A percentile compares a stretch with the other conserved stretches of the same genome.
Evolutionary conservation across 2,113 vertebrate species (phyloP).

Genomic region (Thunnus thynnus): DNA sequence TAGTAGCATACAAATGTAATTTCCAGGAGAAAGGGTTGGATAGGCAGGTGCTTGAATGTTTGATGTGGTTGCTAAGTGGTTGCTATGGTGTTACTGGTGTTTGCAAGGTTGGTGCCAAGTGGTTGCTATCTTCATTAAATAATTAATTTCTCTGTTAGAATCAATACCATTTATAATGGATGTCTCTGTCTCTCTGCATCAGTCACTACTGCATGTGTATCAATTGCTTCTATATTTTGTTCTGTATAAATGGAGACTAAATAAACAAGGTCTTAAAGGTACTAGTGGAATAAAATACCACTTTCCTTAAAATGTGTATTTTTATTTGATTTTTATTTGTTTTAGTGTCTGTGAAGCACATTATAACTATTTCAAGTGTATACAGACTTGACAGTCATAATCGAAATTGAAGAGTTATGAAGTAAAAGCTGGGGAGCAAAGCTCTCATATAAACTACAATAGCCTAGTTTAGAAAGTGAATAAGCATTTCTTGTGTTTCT

Average conservation of each 20-base stretch:
- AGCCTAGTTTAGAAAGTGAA: not conserved
- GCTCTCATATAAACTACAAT: too few relatives aligned
- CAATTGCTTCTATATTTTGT: not conserved
- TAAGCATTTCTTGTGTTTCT: too few relatives aligned
- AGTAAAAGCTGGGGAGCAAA: not conserved
- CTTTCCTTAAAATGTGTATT: too few relatives aligned
- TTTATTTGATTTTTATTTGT: too few relatives aligned
- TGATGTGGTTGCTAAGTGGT: not conserved
- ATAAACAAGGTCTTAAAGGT: too few relatives aligned
- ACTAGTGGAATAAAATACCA: too few relatives aligned
- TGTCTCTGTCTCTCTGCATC: not conserved
- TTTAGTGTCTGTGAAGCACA: too few relatives aligned
- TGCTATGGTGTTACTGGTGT: conserved; percentile 17
- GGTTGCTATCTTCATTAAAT: conserved; percentile 11
- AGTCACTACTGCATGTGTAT: not conserved
- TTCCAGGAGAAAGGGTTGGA: not conserved
- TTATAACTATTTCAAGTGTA: too few relatives aligned
- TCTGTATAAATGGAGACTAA: not conserved
- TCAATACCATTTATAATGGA: conserved; percentile 27
- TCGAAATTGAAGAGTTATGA: not conserved
- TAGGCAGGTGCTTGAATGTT: not conserved
- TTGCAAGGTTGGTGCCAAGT: not conserved
- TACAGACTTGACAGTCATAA: too few relatives aligned
- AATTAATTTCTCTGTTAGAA: conserved; percentile 16
- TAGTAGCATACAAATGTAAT: too few relatives aligned